These are phyloP conservation scores for Leptobrachium leishanense DNA, from an alignment of 2,113 vertebrate species.

Conservation along the genomic window DNA sequence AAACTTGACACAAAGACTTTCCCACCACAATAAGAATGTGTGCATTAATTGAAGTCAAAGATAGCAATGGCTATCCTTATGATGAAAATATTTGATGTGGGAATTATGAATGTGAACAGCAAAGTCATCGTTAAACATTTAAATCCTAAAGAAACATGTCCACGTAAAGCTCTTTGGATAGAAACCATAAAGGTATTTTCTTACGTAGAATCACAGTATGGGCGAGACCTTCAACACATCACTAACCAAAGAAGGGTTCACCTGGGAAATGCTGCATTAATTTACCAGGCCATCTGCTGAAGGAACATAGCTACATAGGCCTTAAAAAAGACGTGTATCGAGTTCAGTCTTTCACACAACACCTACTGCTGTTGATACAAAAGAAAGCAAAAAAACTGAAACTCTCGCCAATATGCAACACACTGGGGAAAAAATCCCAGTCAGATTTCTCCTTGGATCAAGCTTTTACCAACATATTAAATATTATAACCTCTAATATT, in stretches of 20 bases:
- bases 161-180: not conserved
- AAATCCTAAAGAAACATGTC: not conserved
- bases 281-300: no score
- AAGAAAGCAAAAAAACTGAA: no score
- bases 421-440: no score
- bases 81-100: slow-evolving; percentile 1
- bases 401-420: no score
- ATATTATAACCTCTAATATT: no score
- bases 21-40: not conserved
- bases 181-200: not conserved
- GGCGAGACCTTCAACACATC: not conserved
- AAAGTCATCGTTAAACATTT: not conserved
- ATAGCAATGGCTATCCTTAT: not conserved
- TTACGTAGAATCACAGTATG: not conserved
- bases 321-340: no score
- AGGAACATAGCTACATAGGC: no score
- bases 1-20: not conserved
- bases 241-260: not conserved
- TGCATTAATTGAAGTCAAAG: not conserved
- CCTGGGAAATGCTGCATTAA: not conserved
- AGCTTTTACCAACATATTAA: no score
- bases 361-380: no score
- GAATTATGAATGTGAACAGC: not conserved
- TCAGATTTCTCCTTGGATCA: no score
- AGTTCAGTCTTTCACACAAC: no score